phyloP scores from a whole-genome alignment of 2,113 vertebrate genomes.

The Phalacrocorax aristotelis region DNA sequence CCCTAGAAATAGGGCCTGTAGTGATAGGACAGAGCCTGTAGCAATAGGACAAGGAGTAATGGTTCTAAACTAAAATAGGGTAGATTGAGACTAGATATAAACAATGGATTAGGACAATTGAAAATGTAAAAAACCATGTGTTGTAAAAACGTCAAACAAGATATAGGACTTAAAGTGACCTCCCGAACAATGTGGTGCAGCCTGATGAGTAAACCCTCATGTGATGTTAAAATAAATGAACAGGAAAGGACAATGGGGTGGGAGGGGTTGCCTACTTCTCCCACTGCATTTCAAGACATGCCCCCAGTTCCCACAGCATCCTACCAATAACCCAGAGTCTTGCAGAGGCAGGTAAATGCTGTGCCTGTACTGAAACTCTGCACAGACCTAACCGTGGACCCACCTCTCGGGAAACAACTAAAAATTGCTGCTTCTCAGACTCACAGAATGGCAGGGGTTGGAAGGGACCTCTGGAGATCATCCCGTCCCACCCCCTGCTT shows the following conservation, averaged over 20 bases:
- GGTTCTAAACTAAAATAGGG: background rate
- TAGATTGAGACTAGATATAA: background rate
- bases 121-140: too few species aligned
- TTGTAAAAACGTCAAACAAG: background rate
- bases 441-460: too few species aligned
- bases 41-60: background rate
- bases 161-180: too few species aligned
- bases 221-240: background rate
- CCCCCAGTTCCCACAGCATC: background rate
- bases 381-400: too few species aligned
- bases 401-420: background rate
- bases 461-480: too few species aligned
- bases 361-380: background rate
- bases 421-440: background rate
- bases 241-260: background rate
- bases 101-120: too few species aligned
- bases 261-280: background rate
- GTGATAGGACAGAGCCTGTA: background rate
- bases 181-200: background rate
- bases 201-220: background rate
- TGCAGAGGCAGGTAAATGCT: background rate
- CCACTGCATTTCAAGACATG: background rate
- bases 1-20: background rate
- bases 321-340: background rate
- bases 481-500: too few species aligned